phyloP scores from a whole-genome alignment of 2,797 vertebrate species.

The Paedocypris micromegethes region DNA sequence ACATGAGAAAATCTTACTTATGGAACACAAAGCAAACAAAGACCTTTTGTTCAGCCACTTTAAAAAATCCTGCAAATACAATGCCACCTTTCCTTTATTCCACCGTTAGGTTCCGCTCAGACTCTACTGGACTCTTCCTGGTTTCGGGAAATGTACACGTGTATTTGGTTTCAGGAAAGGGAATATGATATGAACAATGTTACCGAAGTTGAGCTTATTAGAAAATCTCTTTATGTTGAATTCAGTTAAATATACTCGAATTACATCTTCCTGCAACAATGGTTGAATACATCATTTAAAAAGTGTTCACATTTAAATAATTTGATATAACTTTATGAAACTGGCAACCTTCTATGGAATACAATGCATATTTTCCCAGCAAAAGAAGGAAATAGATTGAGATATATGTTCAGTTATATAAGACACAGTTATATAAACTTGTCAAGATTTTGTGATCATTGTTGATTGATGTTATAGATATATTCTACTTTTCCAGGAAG shows the following conservation, averaged over 20 bases:
- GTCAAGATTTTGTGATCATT: no score
- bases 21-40: conserved; percentile 20
- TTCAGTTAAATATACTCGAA: not conserved
- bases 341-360: no score
- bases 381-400: no score
- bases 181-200: not conserved
- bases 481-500: conserved; percentile 22
- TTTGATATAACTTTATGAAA: no score
- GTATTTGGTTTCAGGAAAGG: conserved; percentile 24
- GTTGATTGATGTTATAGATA: conserved; percentile 1
- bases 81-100: conserved; percentile 15
- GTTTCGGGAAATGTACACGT: not conserved
- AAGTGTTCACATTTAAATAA: no score
- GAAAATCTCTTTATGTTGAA: not conserved
- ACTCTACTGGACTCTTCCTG: not conserved
- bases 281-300: no score
- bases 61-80: not conserved
- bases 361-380: no score
- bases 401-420: no score
- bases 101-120: not conserved
- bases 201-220: not conserved
- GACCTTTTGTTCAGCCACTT: not conserved
- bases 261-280: no score
- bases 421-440: no score
- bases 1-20: conserved; percentile 5